A percentile compares a stretch with the other conserved stretches of the same genome.
These are phyloP conservation scores for Meleagris gallopavo DNA, from an alignment of 2,113 vertebrate genomes.

Conservation along the genomic window DNA sequence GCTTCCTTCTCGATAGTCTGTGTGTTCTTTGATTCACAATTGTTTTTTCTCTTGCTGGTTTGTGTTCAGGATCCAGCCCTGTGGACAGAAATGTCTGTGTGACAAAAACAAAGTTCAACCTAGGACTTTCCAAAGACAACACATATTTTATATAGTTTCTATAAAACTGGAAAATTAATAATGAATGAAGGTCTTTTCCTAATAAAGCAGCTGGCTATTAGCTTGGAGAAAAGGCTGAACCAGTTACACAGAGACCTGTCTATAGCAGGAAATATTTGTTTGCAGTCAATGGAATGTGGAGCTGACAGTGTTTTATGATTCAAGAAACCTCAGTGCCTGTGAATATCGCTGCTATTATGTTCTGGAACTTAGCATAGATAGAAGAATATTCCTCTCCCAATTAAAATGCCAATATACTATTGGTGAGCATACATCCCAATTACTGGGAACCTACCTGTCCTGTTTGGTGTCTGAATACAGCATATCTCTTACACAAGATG, in stretches of 20 bases:
- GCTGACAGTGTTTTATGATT: not conserved
- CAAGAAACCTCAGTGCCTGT: not conserved
- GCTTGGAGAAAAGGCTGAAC: not conserved
- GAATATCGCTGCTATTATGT: not conserved
- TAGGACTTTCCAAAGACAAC: not conserved
- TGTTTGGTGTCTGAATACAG: not conserved
- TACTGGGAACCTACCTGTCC: not conserved
- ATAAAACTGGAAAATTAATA: not conserved
- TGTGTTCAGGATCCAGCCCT: not conserved
- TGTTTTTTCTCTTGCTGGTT: not conserved
- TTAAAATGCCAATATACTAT: not conserved
- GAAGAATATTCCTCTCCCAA: not conserved
- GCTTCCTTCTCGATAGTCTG: not conserved
- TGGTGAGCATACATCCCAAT: not conserved
- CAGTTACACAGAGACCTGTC: not conserved
- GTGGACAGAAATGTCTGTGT: not conserved
- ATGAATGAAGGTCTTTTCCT: not conserved
- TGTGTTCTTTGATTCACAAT: not conserved
- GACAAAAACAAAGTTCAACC: not conserved
- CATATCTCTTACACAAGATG: not conserved
- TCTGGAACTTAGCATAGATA: not conserved
- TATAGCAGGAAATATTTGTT: not conserved
- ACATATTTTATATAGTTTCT: not conserved
- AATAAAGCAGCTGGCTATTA: not conserved
- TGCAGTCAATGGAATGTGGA: not conserved